Percentiles rank a stretch among this genome's conserved stretches.
phyloP scores from a whole-genome alignment of 2,113 vertebrate genomes.

The Ptyas mucosa region DNA sequence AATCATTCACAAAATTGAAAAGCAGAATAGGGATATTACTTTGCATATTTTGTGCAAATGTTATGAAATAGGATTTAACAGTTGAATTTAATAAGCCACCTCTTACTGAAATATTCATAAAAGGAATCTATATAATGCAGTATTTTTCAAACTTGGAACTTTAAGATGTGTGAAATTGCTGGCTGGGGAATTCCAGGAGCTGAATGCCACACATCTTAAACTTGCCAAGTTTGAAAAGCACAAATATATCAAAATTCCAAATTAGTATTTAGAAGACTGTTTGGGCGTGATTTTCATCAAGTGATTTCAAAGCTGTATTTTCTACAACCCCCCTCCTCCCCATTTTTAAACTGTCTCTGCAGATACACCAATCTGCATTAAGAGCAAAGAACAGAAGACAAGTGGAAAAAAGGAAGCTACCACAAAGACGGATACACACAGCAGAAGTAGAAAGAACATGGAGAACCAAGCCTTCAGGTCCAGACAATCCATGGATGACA shows the following conservation, averaged over 20 bases:
- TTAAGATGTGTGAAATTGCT: neutral
- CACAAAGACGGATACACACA: constrained; percentile 75
- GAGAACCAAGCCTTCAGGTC: constrained; percentile 59
- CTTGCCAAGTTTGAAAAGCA: neutral
- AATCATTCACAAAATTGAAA: neutral
- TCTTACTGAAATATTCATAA: neutral
- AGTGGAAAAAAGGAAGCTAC: constrained; percentile 80
- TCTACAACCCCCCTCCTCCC: neutral
- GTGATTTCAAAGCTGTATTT: neutral
- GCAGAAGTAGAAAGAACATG: constrained; percentile 69
- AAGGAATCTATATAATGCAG: neutral
- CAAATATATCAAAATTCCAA: neutral
- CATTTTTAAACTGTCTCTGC: constrained; percentile 32
- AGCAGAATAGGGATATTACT: neutral
- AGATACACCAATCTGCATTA: constrained; percentile 91
- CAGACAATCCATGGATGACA: constrained; percentile 90
- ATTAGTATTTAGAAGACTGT: neutral
- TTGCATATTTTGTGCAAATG: neutral
- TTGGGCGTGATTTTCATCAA: neutral
- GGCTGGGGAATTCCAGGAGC: neutral
- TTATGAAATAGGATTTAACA: neutral
- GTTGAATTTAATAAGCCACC: neutral
- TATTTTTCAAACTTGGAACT: neutral
- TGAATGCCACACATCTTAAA: neutral
- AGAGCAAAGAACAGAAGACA: constrained; percentile 88